A percentile compares a stretch with the other conserved stretches of the same genome.
Conservation (phyloP, 2,797 vertebrate genomes). For the Rhabdophis nuchalis region DNA sequence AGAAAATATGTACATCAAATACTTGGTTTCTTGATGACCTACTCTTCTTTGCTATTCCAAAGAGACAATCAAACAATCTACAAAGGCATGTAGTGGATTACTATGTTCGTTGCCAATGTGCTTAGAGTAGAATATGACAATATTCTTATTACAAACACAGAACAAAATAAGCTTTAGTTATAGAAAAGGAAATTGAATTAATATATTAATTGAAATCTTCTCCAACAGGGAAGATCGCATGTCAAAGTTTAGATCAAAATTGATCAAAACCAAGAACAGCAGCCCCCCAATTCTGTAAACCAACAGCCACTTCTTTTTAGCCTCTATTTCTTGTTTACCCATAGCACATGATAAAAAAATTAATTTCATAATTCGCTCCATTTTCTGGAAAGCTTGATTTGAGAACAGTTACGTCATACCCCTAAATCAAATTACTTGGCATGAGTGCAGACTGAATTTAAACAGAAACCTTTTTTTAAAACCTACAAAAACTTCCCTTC, state of each 20-base stretch:
- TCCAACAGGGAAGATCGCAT: background rate
- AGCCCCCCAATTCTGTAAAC: background rate
- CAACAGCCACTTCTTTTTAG: background rate
- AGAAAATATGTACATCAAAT: background rate
- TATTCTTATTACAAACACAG: background rate
- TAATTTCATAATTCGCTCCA: background rate
- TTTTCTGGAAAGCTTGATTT: background rate
- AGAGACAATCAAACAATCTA: background rate
- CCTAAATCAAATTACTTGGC: background rate
- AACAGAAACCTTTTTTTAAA: background rate
- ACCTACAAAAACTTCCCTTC: background rate
- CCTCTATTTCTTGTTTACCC: background rate
- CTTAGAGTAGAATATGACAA: background rate
- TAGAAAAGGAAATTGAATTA: background rate
- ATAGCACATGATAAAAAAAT: background rate
- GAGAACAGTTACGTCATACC: background rate
- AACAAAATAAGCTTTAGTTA: background rate
- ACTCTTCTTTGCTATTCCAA: background rate
- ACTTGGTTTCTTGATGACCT: conserved; percentile 15
- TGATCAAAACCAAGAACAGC: background rate
- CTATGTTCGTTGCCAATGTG: background rate
- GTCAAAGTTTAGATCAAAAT: background rate
- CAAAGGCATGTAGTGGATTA: background rate
- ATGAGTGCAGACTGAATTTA: background rate
- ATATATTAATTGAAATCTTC: background rate